Evolutionary conservation across 2,113 vertebrate species (phyloP), one percentile per base, ranked within the genome.

Genomic region (Casuarius casuarius): DNA sequence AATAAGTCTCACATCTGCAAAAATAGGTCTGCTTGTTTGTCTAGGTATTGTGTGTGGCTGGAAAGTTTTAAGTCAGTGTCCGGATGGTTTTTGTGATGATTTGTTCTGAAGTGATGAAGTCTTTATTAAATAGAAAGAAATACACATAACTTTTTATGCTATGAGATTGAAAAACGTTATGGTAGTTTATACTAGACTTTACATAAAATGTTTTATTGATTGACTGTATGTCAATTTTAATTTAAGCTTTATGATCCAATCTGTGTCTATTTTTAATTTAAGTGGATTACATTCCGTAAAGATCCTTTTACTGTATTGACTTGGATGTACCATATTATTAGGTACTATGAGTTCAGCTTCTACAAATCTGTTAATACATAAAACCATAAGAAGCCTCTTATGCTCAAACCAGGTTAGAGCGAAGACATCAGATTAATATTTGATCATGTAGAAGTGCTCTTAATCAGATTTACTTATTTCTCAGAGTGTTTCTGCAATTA

Each of bases 391-490:
- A 98, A 99, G 99, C 99, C 98, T 98, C 99, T 99, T 98, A 99
- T 97, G 98, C 96, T 98, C 95, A 97, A 98, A 98, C 98, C 98
- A 98, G 98, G 98, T 99, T 99, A 98, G 98, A 98, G 98, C 90
- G 97, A 99, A 99, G 98, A 99, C 98, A 98, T 97, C 98, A 99
- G 99, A 99, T 99, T 99, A 99, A 99, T 99, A 99, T 99, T 99
- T 99, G 99, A 99, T 99, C 98, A 99, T 98, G 98, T 96, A 98
- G 98, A 98, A 99, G 99, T 98, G 98, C 98, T 97, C 98, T 98
- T 99, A 99, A 99, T 99, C 99, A 99, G 99, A 99, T 99, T 98
- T 98, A 98, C 98, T 98, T 98, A 98, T 99, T 99, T 98, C 98
- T 97, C 96, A 98, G 98, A 99, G 98, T 98, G 98, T 99, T 99